A percentile compares a stretch with the other conserved stretches of the same genome.
These are phyloP conservation scores for Oxyura jamaicensis DNA, from an alignment of 2,113 vertebrate species.

Conservation along the genomic window DNA sequence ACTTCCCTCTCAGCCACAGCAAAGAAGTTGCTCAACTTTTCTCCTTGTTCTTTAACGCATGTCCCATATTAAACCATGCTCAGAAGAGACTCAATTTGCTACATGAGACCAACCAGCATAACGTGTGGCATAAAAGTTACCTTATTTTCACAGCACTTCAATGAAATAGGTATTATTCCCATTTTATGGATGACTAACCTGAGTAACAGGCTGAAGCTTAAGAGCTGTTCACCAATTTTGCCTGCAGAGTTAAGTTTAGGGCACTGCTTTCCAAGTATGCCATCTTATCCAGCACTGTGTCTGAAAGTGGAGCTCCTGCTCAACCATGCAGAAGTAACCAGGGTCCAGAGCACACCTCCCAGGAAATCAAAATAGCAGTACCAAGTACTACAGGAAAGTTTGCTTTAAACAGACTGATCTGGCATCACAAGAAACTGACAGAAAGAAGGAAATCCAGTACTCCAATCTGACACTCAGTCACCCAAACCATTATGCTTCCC, in stretches of 20 bases:
- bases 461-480: constrained; percentile 1
- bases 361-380: not conserved
- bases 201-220: not conserved
- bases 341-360: not conserved
- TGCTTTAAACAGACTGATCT: not conserved
- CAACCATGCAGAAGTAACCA: not conserved
- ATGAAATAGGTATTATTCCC: not conserved
- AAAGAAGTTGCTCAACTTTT: not conserved
- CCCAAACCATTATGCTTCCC: not conserved
- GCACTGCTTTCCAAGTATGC: not conserved
- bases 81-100: not conserved
- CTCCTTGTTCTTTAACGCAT: not conserved
- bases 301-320: not conserved
- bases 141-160: not conserved
- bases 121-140: not conserved
- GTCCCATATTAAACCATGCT: not conserved
- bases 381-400: not conserved
- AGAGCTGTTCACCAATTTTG: not conserved
- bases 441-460: not conserved
- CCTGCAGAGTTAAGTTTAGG: not conserved
- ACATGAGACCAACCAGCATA: not conserved
- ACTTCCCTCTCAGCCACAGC: not conserved
- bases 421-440: not conserved
- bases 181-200: not conserved
- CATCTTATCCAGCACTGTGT: fast-evolving